Evolutionary conservation across 2,797 vertebrate genomes (phyloP).

Genomic region (Aldrovandia affinis): DNA sequence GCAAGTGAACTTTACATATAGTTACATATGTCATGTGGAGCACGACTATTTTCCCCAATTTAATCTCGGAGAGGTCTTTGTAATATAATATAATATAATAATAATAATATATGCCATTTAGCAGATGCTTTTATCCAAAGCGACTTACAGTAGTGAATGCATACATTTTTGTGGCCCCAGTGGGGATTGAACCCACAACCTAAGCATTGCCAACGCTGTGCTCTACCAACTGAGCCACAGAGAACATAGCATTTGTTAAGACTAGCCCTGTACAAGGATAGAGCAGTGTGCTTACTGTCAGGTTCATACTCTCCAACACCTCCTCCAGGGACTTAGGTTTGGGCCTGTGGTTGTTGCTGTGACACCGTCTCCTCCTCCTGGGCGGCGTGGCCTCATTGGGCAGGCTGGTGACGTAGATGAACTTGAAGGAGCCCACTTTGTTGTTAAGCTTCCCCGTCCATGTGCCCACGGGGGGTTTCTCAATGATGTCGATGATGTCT

Average conservation of each 20-base stretch:
- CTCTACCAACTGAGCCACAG: too few species aligned
- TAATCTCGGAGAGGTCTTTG: background rate
- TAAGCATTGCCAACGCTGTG: too few species aligned
- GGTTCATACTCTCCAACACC: constrained; percentile 88
- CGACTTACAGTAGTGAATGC: too few species aligned
- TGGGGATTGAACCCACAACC: too few species aligned
- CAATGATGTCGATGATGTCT: constrained; percentile 91
- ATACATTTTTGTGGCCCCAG: too few species aligned
- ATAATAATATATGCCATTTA: too few species aligned
- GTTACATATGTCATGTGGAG: background rate
- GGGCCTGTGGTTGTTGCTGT: constrained; percentile 64
- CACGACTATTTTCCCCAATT: background rate
- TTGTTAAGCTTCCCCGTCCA: constrained; percentile 94
- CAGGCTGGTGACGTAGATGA: constrained; percentile 93
- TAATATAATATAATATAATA: too few species aligned
- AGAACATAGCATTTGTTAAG: too few species aligned
- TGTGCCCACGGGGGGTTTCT: constrained; percentile 90
- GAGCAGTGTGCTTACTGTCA: constrained; percentile 72
- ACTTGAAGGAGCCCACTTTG: constrained; percentile 95
- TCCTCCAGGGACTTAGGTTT: constrained; percentile 90
- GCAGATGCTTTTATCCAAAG: too few species aligned
- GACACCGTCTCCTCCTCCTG: constrained; percentile 67
- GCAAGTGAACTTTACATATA: background rate
- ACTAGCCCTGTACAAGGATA: background rate
- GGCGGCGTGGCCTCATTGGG: constrained; percentile 78